Conservation (phyloP, 2,888 invertebrate species). For the Tricholauxania praeusta region DNA sequence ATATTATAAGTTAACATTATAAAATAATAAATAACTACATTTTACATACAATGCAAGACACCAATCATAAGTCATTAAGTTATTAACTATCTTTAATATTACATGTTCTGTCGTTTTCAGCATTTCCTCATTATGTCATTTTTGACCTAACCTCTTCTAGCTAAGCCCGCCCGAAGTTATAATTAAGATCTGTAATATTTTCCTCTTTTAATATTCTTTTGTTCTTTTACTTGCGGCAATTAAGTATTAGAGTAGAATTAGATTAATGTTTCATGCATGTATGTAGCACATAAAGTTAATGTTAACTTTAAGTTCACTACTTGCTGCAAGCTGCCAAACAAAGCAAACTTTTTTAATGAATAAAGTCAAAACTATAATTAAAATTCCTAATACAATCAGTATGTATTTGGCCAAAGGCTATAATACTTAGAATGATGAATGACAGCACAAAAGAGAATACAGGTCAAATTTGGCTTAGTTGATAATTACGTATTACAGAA, state of each 20-base stretch:
- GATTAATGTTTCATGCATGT: constrained; percentile 5
- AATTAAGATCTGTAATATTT: neutral
- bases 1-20: no score
- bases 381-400: no score
- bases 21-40: no score
- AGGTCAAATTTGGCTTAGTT: neutral
- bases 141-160: neutral
- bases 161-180: neutral
- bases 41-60: no score
- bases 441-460: neutral
- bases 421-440: neutral
- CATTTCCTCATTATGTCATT: neutral
- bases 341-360: no score
- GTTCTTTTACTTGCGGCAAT: neutral
- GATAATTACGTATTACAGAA: no score
- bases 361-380: no score
- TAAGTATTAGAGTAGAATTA: constrained; percentile 1
- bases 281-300: neutral
- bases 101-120: neutral
- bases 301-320: neutral
- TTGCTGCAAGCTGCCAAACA: no score
- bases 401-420: neutral
- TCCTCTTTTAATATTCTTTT: neutral
- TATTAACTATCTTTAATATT: no score
- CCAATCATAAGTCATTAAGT: no score